Conservation (phyloP, 1,140 invertebrate genomes). For the Heliconius nattereri region DNA sequence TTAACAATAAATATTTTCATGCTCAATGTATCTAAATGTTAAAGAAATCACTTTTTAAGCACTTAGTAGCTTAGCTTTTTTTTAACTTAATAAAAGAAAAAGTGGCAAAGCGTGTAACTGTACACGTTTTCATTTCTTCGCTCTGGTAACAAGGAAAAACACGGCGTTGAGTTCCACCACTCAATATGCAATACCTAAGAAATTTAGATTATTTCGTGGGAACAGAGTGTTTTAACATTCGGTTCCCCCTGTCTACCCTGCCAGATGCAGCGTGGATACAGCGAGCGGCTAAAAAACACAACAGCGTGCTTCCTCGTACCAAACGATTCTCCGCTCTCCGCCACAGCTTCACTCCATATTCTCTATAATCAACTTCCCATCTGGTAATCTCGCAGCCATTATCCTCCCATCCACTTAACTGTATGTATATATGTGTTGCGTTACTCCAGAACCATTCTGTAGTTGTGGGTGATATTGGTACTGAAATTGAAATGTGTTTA, state of each 20-base stretch:
- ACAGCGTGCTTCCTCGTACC: constrained; percentile 41
- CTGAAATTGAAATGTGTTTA: constrained; percentile 51
- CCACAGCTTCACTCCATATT: constrained; percentile 67
- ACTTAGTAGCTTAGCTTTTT: too few relatives aligned
- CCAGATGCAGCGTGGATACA: not conserved
- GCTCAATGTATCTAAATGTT: too few relatives aligned
- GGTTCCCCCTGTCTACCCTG: not conserved
- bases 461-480: constrained; percentile 69
- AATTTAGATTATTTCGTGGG: too few relatives aligned
- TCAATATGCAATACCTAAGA: too few relatives aligned
- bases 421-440: constrained; percentile 70
- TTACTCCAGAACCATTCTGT: constrained; percentile 80
- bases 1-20: too few relatives aligned
- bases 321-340: constrained; percentile 65
- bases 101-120: too few relatives aligned
- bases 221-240: too few relatives aligned
- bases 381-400: constrained; percentile 72
- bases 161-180: too few relatives aligned
- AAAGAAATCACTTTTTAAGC: too few relatives aligned
- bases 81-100: too few relatives aligned
- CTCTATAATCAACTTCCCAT: constrained; percentile 74
- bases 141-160: too few relatives aligned
- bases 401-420: constrained; percentile 76
- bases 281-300: not conserved
- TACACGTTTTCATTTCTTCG: too few relatives aligned